phyloP scores from a whole-genome alignment of 1,140 invertebrate genomes.

The Periplaneta americana region DNA sequence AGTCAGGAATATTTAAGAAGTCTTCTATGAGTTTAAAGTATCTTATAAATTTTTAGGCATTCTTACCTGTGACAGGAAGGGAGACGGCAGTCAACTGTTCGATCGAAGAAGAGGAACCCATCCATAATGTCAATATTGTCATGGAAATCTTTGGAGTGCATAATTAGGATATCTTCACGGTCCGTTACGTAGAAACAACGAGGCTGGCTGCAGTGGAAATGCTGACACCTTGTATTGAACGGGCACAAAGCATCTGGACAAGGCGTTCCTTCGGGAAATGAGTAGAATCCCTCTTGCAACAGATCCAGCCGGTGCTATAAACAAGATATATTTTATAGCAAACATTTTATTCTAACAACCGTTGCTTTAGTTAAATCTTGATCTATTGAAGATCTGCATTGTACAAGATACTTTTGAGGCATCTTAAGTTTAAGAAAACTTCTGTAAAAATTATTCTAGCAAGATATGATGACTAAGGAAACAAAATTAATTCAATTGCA shows the following conservation, averaged over 20 bases:
- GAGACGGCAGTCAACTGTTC: conserved; percentile 68
- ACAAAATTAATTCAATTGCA: too few relatives aligned
- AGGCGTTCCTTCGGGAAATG: conserved; percentile 46
- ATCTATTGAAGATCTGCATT: too few relatives aligned
- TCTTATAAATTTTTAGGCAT: too few relatives aligned
- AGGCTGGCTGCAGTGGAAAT: conserved; percentile 69
- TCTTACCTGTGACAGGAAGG: conserved; percentile 52
- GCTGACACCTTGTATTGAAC: conserved; percentile 49
- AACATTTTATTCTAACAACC: too few relatives aligned
- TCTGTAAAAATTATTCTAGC: too few relatives aligned
- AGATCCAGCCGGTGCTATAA: conserved; percentile 15
- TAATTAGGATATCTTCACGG: conserved; percentile 55
- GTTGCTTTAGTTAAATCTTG: too few relatives aligned
- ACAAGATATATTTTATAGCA: not conserved
- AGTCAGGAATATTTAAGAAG: too few relatives aligned
- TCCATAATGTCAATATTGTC: conserved; percentile 76
- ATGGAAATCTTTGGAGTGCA: conserved; percentile 78
- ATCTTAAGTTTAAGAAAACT: too few relatives aligned
- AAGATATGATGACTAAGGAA: too few relatives aligned
- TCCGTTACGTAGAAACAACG: conserved; percentile 70
- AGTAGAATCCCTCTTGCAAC: conserved; percentile 41
- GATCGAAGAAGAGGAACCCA: conserved; percentile 76
- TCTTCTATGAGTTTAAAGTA: too few relatives aligned
- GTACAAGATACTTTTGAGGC: too few relatives aligned
- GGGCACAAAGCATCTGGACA: conserved; percentile 62